Percentiles rank a stretch among this genome's conserved stretches.
Evolutionary conservation across 2,797 vertebrate species (phyloP).

Genomic region (Synaphobranchus kaupii): DNA sequence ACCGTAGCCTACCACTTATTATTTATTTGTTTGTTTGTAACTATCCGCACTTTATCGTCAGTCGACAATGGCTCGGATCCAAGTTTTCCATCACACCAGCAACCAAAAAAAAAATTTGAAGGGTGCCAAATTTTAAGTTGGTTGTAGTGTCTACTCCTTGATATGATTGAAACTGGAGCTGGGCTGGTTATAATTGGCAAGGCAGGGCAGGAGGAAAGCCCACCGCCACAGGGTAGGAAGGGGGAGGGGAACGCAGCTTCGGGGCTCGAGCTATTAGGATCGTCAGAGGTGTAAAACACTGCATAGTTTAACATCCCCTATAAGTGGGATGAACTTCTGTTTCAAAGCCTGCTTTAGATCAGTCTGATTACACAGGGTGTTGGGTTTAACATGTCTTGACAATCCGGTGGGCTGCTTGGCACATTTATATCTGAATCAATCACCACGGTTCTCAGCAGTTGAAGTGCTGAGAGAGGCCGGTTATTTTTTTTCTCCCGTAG

Average conservation of each 20-base stretch:
- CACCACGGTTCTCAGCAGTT: not conserved
- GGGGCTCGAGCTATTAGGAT: slow-evolving; percentile 45
- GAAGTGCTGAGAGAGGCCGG: not conserved
- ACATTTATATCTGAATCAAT: slow-evolving; percentile 16
- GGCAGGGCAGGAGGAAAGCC: not conserved
- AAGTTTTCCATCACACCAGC: not conserved
- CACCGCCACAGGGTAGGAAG: slow-evolving; percentile 42
- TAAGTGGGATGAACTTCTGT: too few species aligned
- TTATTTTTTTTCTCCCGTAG: not conserved
- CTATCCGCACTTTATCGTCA: not conserved
- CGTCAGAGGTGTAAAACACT: slow-evolving; percentile 44
- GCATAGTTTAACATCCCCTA: slow-evolving; percentile 42
- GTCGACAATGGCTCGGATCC: not conserved
- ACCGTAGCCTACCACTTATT: not conserved
- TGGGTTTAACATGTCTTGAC: slow-evolving; percentile 13
- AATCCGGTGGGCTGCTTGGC: slow-evolving; percentile 10
- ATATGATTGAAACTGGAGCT: slow-evolving; percentile 28
- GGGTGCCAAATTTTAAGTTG: slow-evolving; percentile 29
- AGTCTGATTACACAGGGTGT: slow-evolving; percentile 19
- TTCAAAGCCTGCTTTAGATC: slow-evolving; percentile 9
- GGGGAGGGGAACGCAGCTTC: slow-evolving; percentile 22
- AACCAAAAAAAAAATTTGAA: not conserved
- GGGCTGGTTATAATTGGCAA: not conserved
- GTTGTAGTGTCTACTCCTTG: slow-evolving; percentile 9
- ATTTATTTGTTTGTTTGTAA: not conserved